A percentile compares a stretch with the other conserved stretches of the same genome.
These are phyloP conservation scores for Elegia similella DNA, from an alignment of 2,888 invertebrate genomes.

Conservation along the genomic window DNA sequence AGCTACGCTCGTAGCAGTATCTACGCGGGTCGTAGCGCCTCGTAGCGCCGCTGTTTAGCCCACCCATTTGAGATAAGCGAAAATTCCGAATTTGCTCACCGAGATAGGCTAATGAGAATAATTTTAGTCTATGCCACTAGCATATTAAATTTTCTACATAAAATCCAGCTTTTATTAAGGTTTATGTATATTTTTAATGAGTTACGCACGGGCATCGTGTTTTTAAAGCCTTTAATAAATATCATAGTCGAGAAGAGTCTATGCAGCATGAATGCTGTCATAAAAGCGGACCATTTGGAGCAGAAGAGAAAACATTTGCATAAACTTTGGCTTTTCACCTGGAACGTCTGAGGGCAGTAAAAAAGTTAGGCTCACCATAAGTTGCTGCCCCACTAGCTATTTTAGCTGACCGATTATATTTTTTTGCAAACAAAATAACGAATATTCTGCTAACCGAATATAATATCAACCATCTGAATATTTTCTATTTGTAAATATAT, in stretches of 20 bases:
- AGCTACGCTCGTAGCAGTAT: conserved; percentile 48
- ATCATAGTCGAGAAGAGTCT: too few relatives aligned
- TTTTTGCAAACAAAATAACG: too few relatives aligned
- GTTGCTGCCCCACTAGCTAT: too few relatives aligned
- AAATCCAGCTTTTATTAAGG: conserved; percentile 9
- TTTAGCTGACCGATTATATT: too few relatives aligned
- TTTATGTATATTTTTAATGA: not conserved
- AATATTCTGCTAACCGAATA: too few relatives aligned
- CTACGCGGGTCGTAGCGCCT: conserved; percentile 35
- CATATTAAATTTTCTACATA: conserved; percentile 32
- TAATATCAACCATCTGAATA: not conserved
- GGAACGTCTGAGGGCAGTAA: too few relatives aligned
- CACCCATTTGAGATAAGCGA: conserved; percentile 56
- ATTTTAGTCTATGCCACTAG: conserved; percentile 51
- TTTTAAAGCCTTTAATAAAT: too few relatives aligned
- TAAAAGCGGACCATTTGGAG: too few relatives aligned
- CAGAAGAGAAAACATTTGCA: too few relatives aligned
- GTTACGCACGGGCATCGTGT: not conserved
- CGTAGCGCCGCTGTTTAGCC: conserved; percentile 51
- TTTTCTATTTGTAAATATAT: not conserved
- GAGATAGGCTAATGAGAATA: conserved; percentile 69
- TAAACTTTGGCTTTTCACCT: too few relatives aligned
- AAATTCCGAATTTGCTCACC: conserved; percentile 51
- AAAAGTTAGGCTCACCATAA: too few relatives aligned
- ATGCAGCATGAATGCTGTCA: too few relatives aligned